Base-by-base conservation (phyloP, 2,797 vertebrate species). In the Hippoglossus hippoglossus region DNA sequence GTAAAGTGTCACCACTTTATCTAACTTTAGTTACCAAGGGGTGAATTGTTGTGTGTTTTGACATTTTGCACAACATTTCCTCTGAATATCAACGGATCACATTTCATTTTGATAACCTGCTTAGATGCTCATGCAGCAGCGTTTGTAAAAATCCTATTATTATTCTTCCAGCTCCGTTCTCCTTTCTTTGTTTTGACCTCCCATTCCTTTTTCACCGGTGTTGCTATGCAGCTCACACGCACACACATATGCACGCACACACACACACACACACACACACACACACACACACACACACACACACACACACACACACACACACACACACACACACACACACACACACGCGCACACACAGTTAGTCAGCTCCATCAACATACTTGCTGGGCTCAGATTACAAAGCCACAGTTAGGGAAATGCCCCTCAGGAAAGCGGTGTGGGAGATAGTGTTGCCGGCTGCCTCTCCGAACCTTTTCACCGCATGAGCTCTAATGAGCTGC, bases 341-440 rank as follows among this genome's bases (percentile, higher is more conserved):
- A 22, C 53, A 12, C 22, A 39, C 63, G 50, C 62, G 53, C 55
- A 58, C 55, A 72, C 44, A 26, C 49, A 69, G 71, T 18, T 7
- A 26, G 25, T 62, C 65, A 80, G 70, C 62, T 81, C 76, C 71
- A 85, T 85, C 83, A 83, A 64, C 71, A 41, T 83, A 88, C 86
- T 89, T 92, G 89, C 79, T 79, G 73, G 75, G 84, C 66, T 92
- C 90, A 83, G 80, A 87, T 91, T 92, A 91, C 90, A 91, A 89
- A 86, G 83, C 73, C 63, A 36, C 25, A 71, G 68, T 82, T 55
- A 72, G 73, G 81, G 62, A 89, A 89, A 87, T 82, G 80, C 79
- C 88, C 81, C 84, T 79, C 64, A 80, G 89, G 79, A 82, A 74
- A 73, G 73, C 71, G 21, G 70, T 66, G 80, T 71, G 69, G 74